Evolutionary conservation across 2,888 invertebrate species (phyloP), one percentile per base, ranked within the genome.

Genomic region (Sturmia bella): DNA sequence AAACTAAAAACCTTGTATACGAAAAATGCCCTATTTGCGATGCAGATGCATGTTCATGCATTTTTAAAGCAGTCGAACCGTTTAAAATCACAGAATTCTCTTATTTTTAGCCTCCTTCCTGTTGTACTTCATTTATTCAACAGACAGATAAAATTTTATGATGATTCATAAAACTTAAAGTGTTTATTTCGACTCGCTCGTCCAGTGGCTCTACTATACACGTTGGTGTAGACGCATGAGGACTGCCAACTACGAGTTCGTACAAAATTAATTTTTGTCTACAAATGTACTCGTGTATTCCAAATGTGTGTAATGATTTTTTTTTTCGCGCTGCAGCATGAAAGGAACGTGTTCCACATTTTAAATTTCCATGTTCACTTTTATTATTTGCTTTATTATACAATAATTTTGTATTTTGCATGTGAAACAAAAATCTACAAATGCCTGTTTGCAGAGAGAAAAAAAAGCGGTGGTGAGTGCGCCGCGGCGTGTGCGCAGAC

Each of bases 271-370:
- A 45, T 68, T 61, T 72, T 73, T 27, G 27, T 27, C 27, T 27
- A 27, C 27, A 32, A 32, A 32, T 32, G 32, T 32, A 32, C 9
- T 32, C 9, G 9, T 7, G 7, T 32, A 32, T 7, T 4, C 6
- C 27, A 6, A 4, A 27, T 6, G 17, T 24, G 7, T 66, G 11
- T 39, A n/a, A 17, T 3, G 41, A 15, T 54, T 54, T 61, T 52
- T 32, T 39, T 57, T 69, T 59, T 66, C 24, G 78, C 64, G 74
- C 74, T 74, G 39, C 41, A 78, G 69, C 74, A 45, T 77, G 63
- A 81, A 81, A 77, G 73, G 69, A 78, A 82, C 82, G 82, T 82
- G 82, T 82, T 82, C 70, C 64, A 74, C 74, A 82, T 82, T 82
- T 78, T 59, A 66, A 78, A 82, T 77, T 82, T 82, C 64, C 82